Base-by-base conservation (phyloP, 2,113 vertebrate genomes). In the Mustela lutreola region DNA sequence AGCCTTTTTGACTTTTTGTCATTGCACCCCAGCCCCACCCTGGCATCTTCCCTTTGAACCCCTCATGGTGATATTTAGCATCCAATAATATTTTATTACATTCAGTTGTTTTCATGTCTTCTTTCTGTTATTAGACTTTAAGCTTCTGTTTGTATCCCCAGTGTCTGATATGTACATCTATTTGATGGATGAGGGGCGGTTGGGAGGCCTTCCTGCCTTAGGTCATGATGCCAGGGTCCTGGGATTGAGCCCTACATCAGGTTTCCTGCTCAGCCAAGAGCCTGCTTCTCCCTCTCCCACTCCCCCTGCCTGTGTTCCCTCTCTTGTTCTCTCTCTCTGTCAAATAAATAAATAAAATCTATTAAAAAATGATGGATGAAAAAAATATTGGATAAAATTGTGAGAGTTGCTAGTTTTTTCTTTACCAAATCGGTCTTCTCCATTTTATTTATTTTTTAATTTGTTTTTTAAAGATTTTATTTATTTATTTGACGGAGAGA, bases 51-150 rank as follows among this genome's bases (percentile, higher is more conserved):
- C 50, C n/a, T 92, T 83, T 89, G 53, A 89, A 80, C 45, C 22
- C 18, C 60, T 62, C 82, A 26, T 78, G 65, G 45, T 85, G 65
- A n/a, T 63, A 70, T 96, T 92, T 89, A 88, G 48, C 70, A 62
- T 84, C 11, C 33, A 36, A 16, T 70, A 82, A 95, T 4, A 14
- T 85, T 79, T 92, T 63, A 84, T 79, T 94, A 39, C 15, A 33
- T 60, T 91, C 21, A 65, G 50, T 88, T 91, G 58, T 92, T 96
- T 94, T 94, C 19, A 63, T 84, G 83, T 92, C 67, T 95, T 39
- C 78, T 92, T 93, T 42, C 62, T 95, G 21, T 92, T 89, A 56
- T 56, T 95, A 63, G 50, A 79, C 31, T 89, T 14, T n/a, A 56
- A 88, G 42, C 5, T 70, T 96, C 62, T 89, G 11, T 63, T 45